A percentile compares a stretch with the other conserved stretches of the same genome.
These are phyloP conservation scores for Hyposoter dolosus DNA, from an alignment of 2,888 invertebrate genomes.

Conservation along the genomic window DNA sequence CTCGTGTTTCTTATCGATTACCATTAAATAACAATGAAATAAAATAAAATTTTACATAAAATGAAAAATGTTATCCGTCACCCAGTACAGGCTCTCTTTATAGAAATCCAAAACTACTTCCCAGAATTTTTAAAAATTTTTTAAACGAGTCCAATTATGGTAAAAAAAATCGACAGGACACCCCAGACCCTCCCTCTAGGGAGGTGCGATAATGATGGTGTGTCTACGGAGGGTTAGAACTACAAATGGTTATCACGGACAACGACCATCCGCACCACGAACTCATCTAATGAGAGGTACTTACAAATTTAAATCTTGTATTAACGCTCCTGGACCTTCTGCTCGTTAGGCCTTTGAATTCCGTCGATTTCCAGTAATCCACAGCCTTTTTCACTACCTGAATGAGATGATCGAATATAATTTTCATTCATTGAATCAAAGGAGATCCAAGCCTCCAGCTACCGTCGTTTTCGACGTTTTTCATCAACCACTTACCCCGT, in stretches of 20 bases:
- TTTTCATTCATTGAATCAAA: neutral
- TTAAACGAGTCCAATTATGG: too few species aligned
- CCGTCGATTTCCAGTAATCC: slow-evolving; percentile 7
- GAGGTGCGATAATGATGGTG: neutral
- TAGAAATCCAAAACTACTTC: too few species aligned
- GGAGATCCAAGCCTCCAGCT: neutral
- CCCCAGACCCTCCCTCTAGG: too few species aligned
- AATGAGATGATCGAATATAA: neutral
- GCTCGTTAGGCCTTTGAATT: neutral
- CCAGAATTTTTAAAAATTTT: too few species aligned
- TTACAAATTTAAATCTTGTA: neutral
- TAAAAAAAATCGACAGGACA: too few species aligned
- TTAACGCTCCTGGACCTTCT: neutral
- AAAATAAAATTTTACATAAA: too few species aligned
- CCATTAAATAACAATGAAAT: too few species aligned
- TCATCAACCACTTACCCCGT: neutral
- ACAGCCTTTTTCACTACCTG: slow-evolving; percentile 7
- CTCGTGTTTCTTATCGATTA: too few species aligned
- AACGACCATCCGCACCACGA: too few species aligned
- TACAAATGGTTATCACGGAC: neutral
- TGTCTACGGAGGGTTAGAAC: neutral
- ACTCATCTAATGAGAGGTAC: neutral
- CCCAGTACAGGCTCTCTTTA: too few species aligned
- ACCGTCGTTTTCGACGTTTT: too few species aligned
- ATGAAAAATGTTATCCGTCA: too few species aligned